Evolutionary conservation across 2,113 vertebrate genomes (phyloP).

Genomic region (Rhegmatorhina hoffmannsi): DNA sequence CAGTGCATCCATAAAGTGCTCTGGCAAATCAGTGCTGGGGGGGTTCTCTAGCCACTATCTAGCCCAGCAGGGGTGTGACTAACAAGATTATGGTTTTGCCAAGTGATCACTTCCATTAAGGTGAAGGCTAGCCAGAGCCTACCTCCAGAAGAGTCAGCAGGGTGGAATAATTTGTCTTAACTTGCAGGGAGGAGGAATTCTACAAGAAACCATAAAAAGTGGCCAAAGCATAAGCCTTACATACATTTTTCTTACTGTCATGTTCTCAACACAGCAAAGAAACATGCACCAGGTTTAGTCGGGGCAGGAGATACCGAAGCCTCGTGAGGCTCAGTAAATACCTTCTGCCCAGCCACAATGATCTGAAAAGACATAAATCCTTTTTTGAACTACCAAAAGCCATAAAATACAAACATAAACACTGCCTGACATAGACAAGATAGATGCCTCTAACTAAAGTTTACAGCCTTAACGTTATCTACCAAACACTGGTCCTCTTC

Average conservation of each 20-base stretch:
- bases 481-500: background rate
- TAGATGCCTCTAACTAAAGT: background rate
- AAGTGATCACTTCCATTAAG: background rate
- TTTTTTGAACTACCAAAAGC: background rate
- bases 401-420: background rate
- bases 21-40: background rate
- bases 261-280: background rate
- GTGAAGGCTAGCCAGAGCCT: background rate
- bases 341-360: background rate
- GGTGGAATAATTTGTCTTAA: background rate
- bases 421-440: background rate
- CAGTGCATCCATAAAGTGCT: background rate
- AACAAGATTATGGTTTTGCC: background rate
- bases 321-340: background rate
- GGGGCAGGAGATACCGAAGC: background rate
- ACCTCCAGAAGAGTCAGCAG: background rate
- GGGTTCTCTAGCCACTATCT: background rate
- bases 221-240: background rate
- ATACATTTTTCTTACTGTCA: background rate
- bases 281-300: background rate
- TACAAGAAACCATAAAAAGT: background rate
- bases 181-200: background rate
- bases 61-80: background rate
- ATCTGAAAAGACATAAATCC: background rate
- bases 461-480: background rate